phyloP scores from a whole-genome alignment of 1,140 invertebrate genomes.

The Ostrea denselamellosa region DNA sequence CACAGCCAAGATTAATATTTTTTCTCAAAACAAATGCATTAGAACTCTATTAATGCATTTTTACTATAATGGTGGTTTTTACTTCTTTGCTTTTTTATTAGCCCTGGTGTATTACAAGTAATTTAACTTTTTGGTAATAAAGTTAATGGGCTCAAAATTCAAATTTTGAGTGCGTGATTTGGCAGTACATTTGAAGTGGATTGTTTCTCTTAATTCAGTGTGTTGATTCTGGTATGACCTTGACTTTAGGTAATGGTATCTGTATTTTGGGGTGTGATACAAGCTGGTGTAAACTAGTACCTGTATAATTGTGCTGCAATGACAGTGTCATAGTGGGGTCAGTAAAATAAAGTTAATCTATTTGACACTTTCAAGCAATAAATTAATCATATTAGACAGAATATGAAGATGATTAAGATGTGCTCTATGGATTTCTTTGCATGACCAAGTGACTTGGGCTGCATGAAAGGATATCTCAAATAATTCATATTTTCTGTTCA shows the following conservation, averaged over 20 bases:
- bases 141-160: too few species aligned
- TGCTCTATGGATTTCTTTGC: background rate
- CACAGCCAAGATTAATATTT: too few species aligned
- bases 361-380: background rate
- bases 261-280: too few species aligned
- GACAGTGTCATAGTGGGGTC: background rate
- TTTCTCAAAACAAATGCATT: too few species aligned
- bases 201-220: background rate
- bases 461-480: conserved; percentile 1
- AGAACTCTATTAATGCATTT: too few species aligned
- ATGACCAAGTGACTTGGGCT: background rate
- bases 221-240: background rate
- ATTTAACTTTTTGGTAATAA: too few species aligned
- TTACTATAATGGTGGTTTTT: too few species aligned
- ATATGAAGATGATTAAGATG: background rate
- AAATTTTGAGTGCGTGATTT: background rate
- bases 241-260: background rate
- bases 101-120: too few species aligned
- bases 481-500: conserved; percentile 5
- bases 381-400: background rate
- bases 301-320: too few species aligned
- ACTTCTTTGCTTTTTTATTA: too few species aligned
- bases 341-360: background rate
- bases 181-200: background rate
- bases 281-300: too few species aligned